Evolutionary conservation across 2,888 invertebrate species (phyloP).

Genomic region (Orchestes rusci): DNA sequence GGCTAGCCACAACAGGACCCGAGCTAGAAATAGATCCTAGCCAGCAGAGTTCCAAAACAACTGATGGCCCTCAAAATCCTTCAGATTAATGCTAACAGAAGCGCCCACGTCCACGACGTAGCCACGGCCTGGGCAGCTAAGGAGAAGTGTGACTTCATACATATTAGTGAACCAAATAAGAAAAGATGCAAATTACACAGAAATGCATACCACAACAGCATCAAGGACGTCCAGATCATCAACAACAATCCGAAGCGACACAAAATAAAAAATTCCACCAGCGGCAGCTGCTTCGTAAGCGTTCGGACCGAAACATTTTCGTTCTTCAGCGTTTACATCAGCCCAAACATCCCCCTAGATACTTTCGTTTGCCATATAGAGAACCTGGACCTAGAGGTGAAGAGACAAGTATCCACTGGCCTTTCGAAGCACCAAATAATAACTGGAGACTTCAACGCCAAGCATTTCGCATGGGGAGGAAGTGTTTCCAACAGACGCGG

Average conservation of each 20-base stretch:
- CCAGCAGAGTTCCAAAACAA: no score
- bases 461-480: slow-evolving; percentile 1
- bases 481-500: neutral
- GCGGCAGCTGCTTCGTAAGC: slow-evolving; percentile 1
- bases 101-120: neutral
- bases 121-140: neutral
- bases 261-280: neutral
- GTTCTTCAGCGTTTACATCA: neutral
- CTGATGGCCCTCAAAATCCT: no score
- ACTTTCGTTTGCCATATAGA: neutral
- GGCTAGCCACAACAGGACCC: no score
- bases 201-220: neutral
- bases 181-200: neutral
- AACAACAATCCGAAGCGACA: neutral
- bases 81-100: slow-evolving; percentile 1
- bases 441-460: slow-evolving; percentile 2
- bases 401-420: neutral
- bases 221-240: neutral
- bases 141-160: neutral
- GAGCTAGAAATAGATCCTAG: no score
- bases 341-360: neutral
- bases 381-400: neutral
- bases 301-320: neutral
- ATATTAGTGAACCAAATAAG: neutral
- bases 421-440: neutral